These are phyloP conservation scores for Sebastes nivosus DNA, from an alignment of 2,797 vertebrate genomes.

Conservation along the genomic window DNA sequence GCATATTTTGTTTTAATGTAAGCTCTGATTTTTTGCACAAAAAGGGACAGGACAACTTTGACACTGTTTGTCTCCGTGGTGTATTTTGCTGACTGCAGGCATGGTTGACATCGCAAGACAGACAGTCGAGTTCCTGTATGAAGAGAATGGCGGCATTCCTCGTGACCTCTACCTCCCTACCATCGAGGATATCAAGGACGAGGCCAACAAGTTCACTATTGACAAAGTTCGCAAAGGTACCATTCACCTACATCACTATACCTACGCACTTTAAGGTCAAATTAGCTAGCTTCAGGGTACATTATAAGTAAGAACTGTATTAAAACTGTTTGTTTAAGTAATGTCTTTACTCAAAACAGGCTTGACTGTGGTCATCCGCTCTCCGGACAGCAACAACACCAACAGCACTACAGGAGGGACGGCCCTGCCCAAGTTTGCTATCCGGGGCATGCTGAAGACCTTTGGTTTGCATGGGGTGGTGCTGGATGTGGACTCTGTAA, in stretches of 20 bases:
- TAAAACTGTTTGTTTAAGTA: not conserved
- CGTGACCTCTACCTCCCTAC: slow-evolving; percentile 98
- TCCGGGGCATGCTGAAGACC: slow-evolving; percentile 97
- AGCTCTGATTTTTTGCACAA: not conserved
- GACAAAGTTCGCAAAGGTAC: slow-evolving; percentile 99
- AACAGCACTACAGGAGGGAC: slow-evolving; percentile 91
- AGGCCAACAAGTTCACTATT: slow-evolving; percentile 98
- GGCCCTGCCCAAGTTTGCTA: slow-evolving; percentile 95
- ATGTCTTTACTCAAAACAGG: slow-evolving; percentile 75
- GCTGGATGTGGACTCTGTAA: slow-evolving; percentile 96
- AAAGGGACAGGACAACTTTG: not conserved
- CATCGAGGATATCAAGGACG: slow-evolving; percentile 98
- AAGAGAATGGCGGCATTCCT: slow-evolving; percentile 98
- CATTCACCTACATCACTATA: not conserved
- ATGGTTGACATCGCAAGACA: slow-evolving; percentile 99
- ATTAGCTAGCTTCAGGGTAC: not conserved
- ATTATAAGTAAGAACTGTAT: not conserved
- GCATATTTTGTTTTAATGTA: not conserved
- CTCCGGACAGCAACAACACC: slow-evolving; percentile 95
- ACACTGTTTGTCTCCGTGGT: not conserved
- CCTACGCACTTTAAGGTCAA: not conserved
- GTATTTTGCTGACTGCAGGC: slow-evolving; percentile 77
- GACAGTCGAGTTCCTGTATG: slow-evolving; percentile 97
- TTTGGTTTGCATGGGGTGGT: slow-evolving; percentile 96
- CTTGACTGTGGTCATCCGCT: slow-evolving; percentile 94